Conservation (phyloP, 2,888 invertebrate species). For the Chymomyza fuscimana region DNA sequence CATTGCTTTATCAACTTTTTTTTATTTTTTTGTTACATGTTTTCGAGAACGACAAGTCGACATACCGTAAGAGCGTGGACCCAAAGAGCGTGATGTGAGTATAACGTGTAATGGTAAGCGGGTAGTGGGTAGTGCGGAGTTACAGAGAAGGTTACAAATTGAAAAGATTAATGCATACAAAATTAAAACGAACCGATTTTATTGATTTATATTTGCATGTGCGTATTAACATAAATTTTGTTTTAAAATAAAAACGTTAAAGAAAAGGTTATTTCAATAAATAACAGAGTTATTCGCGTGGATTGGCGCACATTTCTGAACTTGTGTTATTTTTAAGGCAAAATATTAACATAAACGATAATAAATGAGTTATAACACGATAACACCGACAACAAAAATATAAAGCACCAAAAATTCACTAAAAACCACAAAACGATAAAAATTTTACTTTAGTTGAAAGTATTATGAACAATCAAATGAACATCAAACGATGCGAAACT, state of each 20-base stretch:
- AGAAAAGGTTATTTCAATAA: not conserved
- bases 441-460: not conserved
- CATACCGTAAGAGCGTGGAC: slow-evolving; percentile 2
- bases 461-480: not conserved
- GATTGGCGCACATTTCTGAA: not conserved
- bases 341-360: not conserved
- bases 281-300: not conserved
- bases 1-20: slow-evolving; percentile 62
- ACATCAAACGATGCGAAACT: slow-evolving; percentile 3
- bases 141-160: not conserved
- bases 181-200: slow-evolving; percentile 32
- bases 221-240: not conserved
- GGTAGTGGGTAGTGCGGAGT: not conserved
- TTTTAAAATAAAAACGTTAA: not conserved
- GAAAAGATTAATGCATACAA: slow-evolving; percentile 44
- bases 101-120: too few species aligned
- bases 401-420: slow-evolving; percentile 11
- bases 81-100: slow-evolving; percentile 8
- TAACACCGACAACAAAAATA: not conserved
- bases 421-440: slow-evolving; percentile 10
- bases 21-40: slow-evolving; percentile 22
- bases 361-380: not conserved
- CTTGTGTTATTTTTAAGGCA: not conserved
- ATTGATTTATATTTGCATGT: slow-evolving; percentile 33
- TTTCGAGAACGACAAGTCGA: slow-evolving; percentile 29